phyloP scores from a whole-genome alignment of 2,888 invertebrate genomes.

The Nysson spinosus region DNA sequence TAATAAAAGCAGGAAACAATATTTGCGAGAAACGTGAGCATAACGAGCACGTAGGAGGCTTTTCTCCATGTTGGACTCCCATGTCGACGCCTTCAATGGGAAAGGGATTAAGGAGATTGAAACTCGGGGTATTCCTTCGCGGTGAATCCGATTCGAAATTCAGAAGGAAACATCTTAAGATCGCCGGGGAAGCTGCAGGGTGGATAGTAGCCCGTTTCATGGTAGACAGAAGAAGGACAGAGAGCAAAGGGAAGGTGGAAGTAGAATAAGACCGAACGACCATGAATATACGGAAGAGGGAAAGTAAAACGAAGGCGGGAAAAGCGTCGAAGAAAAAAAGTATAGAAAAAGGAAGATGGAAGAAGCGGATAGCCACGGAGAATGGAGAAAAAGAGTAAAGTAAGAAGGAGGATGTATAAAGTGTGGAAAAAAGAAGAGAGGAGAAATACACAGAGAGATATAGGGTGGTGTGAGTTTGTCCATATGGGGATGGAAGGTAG shows the following conservation, averaged over 20 bases:
- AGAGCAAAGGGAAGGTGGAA: neutral
- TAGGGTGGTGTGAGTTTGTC: slow-evolving; percentile 33
- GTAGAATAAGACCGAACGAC: neutral
- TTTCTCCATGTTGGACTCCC: slow-evolving; percentile 7
- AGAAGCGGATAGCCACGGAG: neutral
- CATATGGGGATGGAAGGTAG: slow-evolving; percentile 49
- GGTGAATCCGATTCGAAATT: slow-evolving; percentile 37
- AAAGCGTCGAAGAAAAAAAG: neutral
- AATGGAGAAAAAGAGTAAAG: neutral
- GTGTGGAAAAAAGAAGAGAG: slow-evolving; percentile 14
- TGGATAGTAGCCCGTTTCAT: slow-evolving; percentile 24
- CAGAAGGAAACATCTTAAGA: slow-evolving; percentile 34
- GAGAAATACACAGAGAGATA: slow-evolving; percentile 25
- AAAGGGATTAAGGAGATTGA: slow-evolving; percentile 38
- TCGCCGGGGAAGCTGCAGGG: slow-evolving; percentile 15
- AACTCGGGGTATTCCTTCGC: slow-evolving; percentile 15
- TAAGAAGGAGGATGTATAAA: neutral
- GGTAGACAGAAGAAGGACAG: slow-evolving; percentile 11
- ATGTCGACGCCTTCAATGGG: slow-evolving; percentile 7
- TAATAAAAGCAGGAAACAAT: too few relatives aligned
- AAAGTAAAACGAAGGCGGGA: neutral
- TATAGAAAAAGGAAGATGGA: neutral
- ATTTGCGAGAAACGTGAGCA: too few relatives aligned
- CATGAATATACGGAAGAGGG: neutral
- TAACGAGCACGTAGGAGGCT: neutral